Evolutionary conservation across 2,113 vertebrate genomes (phyloP).

Genomic region (Thinocorus orbignyianus): DNA sequence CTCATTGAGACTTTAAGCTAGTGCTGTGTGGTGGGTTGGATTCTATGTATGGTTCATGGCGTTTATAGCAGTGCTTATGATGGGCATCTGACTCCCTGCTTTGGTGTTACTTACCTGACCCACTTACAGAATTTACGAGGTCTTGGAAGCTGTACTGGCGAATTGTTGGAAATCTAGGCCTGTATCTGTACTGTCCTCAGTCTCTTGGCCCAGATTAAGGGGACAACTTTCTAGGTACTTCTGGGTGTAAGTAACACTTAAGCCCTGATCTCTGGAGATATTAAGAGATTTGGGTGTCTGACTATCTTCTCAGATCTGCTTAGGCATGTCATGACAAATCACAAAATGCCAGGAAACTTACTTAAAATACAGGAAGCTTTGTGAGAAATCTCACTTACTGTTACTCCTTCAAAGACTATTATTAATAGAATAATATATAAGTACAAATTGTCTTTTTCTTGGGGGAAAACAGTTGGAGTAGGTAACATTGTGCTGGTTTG

Average conservation of each 20-base stretch:
- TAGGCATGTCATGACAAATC: conserved; percentile 33
- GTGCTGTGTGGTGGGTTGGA: background rate
- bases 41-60: background rate
- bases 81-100: background rate
- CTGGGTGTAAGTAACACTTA: conserved; percentile 32
- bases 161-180: background rate
- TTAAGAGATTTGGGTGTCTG: conserved; percentile 31
- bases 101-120: conserved; percentile 1
- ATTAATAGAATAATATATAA: background rate
- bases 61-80: background rate
- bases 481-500: background rate
- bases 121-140: background rate
- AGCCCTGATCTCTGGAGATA: conserved; percentile 20
- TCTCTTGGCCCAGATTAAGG: conserved; percentile 5
- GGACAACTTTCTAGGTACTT: conserved; percentile 51
- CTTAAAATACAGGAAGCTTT: background rate
- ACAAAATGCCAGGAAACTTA: conserved; percentile 28
- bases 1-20: background rate
- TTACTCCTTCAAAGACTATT: background rate
- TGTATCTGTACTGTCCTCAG: background rate
- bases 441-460: background rate
- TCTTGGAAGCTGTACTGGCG: background rate
- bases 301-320: background rate
- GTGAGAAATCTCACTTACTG: background rate
- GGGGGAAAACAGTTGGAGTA: background rate